Base-by-base conservation (phyloP, 2,797 vertebrate species). In the Sebastes taczanowskii region DNA sequence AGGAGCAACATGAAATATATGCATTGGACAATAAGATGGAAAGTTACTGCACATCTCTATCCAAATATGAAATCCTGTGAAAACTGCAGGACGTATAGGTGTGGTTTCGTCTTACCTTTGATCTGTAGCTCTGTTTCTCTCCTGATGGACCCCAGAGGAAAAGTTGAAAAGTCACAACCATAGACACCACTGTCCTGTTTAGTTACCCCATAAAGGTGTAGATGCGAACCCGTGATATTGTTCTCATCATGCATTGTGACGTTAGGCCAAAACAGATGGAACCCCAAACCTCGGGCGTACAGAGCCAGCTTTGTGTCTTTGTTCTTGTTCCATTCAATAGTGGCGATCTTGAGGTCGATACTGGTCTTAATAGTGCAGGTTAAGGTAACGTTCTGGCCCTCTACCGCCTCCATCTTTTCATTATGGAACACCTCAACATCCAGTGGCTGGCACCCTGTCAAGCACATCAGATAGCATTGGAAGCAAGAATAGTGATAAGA, bases 311-410 rank as follows among this genome's bases (percentile, higher is more conserved):
- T 91, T 67, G 18, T 20, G 2, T 0, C 3, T 8, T 9, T 76
- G 6, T 29, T 30, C 81, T 85, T 93, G 4, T 0, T 8, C 94
- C 95, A 96, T 83, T 95, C 92, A 18, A 85, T 32, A 1, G 52
- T 86, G 55, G 66, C 16, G 18, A 91, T 29, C 1, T 0, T 53
- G 22, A 59, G 1, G 14, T 3, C 0, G 5, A 25, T 0, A 1
- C 2, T 4, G 1, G 0, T 7, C 27, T 64, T 20, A 5, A 91
- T 0, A 27, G 16, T 3, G 62, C 95, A 95, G 2, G 77, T 78
- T 46, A 96, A 42, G 5, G 55, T n/a, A 23, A 90, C 11, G 35
- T 82, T 80, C 76, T 92, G 81, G 55, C 94, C 94, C 72, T 55
- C 85, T 7, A 23, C 35, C 16, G 75, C 91, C 25, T 89, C 90